These are phyloP conservation scores for Gibbula magus DNA, from an alignment of 2,888 invertebrate genomes.

Conservation along the genomic window DNA sequence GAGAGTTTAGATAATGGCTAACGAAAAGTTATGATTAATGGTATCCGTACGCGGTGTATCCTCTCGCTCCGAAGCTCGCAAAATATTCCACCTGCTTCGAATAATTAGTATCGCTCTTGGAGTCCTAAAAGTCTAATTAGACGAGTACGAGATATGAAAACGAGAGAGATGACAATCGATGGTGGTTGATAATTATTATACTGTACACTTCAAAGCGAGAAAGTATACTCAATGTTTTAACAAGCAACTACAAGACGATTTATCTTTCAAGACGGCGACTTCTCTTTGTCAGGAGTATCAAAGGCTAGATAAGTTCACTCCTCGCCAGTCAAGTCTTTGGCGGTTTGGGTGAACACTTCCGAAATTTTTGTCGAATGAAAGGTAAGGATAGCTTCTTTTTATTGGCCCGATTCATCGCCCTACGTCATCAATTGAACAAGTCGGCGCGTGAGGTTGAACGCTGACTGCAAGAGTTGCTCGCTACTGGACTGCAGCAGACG, in stretches of 20 bases:
- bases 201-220: background rate
- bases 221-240: background rate
- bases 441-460: slow-evolving; percentile 15
- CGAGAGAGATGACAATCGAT: too few relatives aligned
- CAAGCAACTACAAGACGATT: background rate
- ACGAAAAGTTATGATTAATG: too few relatives aligned
- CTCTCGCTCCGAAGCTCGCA: too few relatives aligned
- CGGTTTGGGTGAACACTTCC: background rate
- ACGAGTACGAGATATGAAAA: too few relatives aligned
- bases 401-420: slow-evolving; percentile 3
- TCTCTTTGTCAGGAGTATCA: background rate
- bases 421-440: slow-evolving; percentile 16
- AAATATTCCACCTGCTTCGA: too few relatives aligned
- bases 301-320: background rate
- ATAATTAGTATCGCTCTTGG: too few relatives aligned
- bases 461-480: background rate
- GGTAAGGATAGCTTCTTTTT: background rate
- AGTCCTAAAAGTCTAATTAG: too few relatives aligned
- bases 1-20: too few relatives aligned
- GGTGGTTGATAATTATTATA: background rate
- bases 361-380: background rate
- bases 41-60: too few relatives aligned
- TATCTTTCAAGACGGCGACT: background rate
- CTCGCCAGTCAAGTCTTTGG: background rate
- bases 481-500: slow-evolving; percentile 7